Percentiles rank a stretch among this genome's conserved stretches.
phyloP scores from a whole-genome alignment of 1,140 invertebrate genomes.

The Brachionus manjavacas region DNA sequence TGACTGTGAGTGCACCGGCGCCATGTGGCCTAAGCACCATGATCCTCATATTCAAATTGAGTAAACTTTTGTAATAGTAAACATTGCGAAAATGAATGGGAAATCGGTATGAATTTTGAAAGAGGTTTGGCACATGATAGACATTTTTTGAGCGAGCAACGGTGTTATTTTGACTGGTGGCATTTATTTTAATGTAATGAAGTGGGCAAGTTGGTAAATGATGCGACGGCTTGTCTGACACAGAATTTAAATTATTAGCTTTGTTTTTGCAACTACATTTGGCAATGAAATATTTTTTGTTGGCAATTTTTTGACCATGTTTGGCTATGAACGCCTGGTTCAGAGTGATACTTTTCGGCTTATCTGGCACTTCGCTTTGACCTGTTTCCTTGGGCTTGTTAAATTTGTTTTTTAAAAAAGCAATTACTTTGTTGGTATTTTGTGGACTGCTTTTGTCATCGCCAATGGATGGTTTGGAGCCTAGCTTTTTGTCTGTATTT shows the following conservation, averaged over 20 bases:
- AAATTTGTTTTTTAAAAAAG: background rate
- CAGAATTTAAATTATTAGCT: background rate
- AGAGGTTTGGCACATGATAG: conserved; percentile 30
- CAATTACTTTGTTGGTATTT: background rate
- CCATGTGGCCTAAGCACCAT: conserved; percentile 12
- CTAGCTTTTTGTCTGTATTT: background rate
- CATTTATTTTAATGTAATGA: background rate
- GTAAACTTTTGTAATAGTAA: conserved; percentile 36
- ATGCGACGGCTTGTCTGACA: background rate
- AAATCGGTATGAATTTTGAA: conserved; percentile 41
- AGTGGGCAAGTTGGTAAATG: conserved; percentile 2
- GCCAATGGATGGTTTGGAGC: background rate
- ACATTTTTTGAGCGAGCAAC: background rate
- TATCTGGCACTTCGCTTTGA: background rate
- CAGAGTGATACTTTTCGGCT: background rate
- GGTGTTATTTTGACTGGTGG: background rate
- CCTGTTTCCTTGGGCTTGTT: background rate
- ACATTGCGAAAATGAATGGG: conserved; percentile 34
- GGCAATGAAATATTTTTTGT: conserved; percentile 27
- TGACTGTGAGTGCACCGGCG: conserved; percentile 3
- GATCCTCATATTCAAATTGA: conserved; percentile 36
- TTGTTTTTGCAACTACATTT: conserved; percentile 27
- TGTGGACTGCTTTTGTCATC: background rate
- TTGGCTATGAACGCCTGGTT: conserved; percentile 7
- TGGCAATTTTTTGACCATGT: conserved; percentile 22